These are phyloP conservation scores for Campoplex nolae DNA, from an alignment of 2,888 invertebrate genomes.

Conservation along the genomic window DNA sequence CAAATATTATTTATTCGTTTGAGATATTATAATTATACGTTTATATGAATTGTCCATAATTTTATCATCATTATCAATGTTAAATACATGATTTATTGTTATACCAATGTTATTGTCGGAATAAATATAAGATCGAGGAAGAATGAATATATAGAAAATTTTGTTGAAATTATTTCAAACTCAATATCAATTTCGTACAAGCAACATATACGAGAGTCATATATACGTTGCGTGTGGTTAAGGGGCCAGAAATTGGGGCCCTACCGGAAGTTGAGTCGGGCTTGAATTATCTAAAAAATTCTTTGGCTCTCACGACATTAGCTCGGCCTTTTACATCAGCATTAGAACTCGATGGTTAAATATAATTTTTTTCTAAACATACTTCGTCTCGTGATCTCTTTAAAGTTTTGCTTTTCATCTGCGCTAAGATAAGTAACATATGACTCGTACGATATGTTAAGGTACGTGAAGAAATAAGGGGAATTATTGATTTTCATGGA, in stretches of 20 bases:
- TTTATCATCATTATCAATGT: not conserved
- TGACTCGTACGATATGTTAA: not conserved
- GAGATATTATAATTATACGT: not conserved
- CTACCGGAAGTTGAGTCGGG: slow-evolving; percentile 60
- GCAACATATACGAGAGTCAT: slow-evolving; percentile 27
- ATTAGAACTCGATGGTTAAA: slow-evolving; percentile 27
- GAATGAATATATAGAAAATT: not conserved
- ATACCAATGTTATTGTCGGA: not conserved
- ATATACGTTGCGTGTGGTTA: slow-evolving; percentile 43
- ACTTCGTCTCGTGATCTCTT: slow-evolving; percentile 1
- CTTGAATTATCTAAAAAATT: slow-evolving; percentile 49
- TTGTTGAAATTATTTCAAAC: not conserved
- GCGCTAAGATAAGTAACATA: slow-evolving; percentile 2
- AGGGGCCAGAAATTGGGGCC: slow-evolving; percentile 54
- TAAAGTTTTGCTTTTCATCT: slow-evolving; percentile 41
- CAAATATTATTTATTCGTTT: not conserved
- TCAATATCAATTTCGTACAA: slow-evolving; percentile 5
- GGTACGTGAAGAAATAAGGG: not conserved
- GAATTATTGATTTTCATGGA: not conserved
- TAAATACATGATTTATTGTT: not conserved
- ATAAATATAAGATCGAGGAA: not conserved
- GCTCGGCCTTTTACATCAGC: slow-evolving; percentile 14
- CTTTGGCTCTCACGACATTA: slow-evolving; percentile 56
- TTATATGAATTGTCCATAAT: not conserved
- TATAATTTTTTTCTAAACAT: not conserved